Base-by-base conservation (phyloP, 2,113 vertebrate genomes). In the Melanotaenia duboulayi region DNA sequence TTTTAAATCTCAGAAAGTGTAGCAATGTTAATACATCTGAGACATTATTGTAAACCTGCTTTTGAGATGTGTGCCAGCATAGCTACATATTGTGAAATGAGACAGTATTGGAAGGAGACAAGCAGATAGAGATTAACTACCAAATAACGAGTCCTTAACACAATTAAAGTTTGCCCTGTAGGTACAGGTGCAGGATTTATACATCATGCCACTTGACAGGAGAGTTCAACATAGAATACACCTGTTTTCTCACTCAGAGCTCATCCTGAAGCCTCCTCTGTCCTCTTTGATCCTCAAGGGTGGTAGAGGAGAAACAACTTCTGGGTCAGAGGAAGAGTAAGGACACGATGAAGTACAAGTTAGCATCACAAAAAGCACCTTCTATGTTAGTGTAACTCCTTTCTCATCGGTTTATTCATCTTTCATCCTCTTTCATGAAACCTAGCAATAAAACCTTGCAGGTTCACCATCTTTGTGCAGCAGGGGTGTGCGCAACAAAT, bases 391-490 rank as follows among this genome's bases (percentile, higher is more conserved):
- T 65, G 2, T 24, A 17, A 50, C 20, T n/a, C 52, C 17, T 65
- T 74, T 44, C 54, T 65, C 39, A 64, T 74, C 17, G 55, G 49
- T 56, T 35, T 23, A 54, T 67, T 32, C 67, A 74, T 44, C 24
- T 61, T 35, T 63, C 64, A 52, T 7, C 22, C 28, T 66, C 24
- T 58, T 61, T 68, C 39, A 61, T 49, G 14, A 69, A 28, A 7
- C 54, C 9, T 14, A 28, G 35, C 42, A 28, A 52, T 44, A 24
- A 50, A 71, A 28, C 56, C 20, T 54, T 51, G 11, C 40, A 51
- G 24, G 67, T 65, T 73, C 24, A 76, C 50, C 55, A 74, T 75
- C 42, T 73, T 54, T 64, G 49, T 24, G 11, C 68, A 75, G 69
- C 46, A 56, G 2, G 11, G 57, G 48, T 28, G 68, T 76, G 66